These are phyloP conservation scores for Campoplex nolae DNA, from an alignment of 2,888 invertebrate species.

Conservation along the genomic window DNA sequence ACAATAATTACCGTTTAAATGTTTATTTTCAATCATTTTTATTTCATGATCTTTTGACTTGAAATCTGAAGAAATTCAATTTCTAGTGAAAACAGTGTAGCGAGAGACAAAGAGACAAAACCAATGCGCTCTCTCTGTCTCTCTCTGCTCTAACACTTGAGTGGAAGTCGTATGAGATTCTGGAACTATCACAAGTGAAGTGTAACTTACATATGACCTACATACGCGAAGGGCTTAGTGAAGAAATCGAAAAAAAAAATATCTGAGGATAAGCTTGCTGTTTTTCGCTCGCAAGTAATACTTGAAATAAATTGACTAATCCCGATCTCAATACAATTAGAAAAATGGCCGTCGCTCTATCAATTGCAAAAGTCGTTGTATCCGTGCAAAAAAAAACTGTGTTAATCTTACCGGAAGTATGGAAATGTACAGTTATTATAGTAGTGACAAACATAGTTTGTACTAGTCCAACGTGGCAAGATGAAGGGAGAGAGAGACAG, in stretches of 20 bases:
- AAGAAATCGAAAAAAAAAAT: not conserved
- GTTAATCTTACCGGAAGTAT: not conserved
- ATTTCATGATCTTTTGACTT: not conserved
- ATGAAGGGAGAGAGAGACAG: conserved; percentile 37
- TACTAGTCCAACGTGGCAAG: conserved; percentile 31
- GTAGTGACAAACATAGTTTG: conserved; percentile 16
- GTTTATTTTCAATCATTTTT: not conserved
- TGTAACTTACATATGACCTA: not conserved
- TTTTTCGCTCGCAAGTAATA: not conserved
- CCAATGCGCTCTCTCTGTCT: not conserved
- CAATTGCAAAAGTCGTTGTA: not conserved
- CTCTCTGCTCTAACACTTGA: not conserved
- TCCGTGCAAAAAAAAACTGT: not conserved
- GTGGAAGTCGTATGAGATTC: not conserved
- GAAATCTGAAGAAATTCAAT: not conserved
- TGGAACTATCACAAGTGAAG: not conserved
- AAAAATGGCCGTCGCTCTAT: not conserved
- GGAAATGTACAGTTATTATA: conserved; percentile 36
- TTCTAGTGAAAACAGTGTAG: not conserved
- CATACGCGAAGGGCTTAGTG: not conserved
- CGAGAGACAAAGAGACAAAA: not conserved
- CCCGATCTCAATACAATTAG: not conserved
- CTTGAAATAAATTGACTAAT: not conserved
- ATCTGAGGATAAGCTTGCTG: not conserved
- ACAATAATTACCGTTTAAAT: not conserved